Base-by-base conservation (phyloP, 2,113 vertebrate species). In the Cervus canadensis region DNA sequence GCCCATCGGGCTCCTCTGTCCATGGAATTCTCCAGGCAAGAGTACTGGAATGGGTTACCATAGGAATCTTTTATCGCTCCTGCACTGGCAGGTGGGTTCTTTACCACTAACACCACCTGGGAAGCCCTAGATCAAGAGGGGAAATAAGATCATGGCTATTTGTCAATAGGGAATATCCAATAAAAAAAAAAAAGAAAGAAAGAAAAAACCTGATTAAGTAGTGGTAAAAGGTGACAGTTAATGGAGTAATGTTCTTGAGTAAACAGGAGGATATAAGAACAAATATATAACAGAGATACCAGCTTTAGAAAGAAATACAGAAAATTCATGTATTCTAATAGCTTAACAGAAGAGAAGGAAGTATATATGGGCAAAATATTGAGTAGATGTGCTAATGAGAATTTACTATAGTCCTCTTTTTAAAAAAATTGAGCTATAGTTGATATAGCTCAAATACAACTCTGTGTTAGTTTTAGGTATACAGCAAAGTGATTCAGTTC, bases 1-100 rank as follows among this genome's bases (percentile, higher is more conserved):
- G n/a, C 10, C 0, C 19, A 74, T 36, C 0, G 0, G 67, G 67
- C 67, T 40, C 67, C 9, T 40, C n/a, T 74, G 67, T 40, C n/a
- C 19, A 74, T 23, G 67, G n/a, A 40, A 74, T 74, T 74, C 67
- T 74, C 67, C 6, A 6, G 36, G 67, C 19, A 74, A 40, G n/a
- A 40, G 25, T 74, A 23, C n/a, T 74, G 23, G 5, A 74, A 6
- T 74, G n/a, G 21, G 67, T 23, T 74, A 74, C 10, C n/a, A 23
- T 40, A 23, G 67, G 67, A 40, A 74, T 74, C n/a, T 74, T 10
- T 74, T 74, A 74, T 40, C 19, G 13, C 19, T 5, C 19, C 67
- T 74, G 67, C 67, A 74, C n/a, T 74, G 12, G 12, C 19, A 74
- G n/a, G n/a, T 74, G 5, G 5, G 19, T 74, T 23, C 67, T 74